Percentiles rank a stretch among this genome's conserved stretches.
These are phyloP conservation scores for Oikopleura dioica DNA, from an alignment of 23 tunicate genomes.

Conservation along the genomic window DNA sequence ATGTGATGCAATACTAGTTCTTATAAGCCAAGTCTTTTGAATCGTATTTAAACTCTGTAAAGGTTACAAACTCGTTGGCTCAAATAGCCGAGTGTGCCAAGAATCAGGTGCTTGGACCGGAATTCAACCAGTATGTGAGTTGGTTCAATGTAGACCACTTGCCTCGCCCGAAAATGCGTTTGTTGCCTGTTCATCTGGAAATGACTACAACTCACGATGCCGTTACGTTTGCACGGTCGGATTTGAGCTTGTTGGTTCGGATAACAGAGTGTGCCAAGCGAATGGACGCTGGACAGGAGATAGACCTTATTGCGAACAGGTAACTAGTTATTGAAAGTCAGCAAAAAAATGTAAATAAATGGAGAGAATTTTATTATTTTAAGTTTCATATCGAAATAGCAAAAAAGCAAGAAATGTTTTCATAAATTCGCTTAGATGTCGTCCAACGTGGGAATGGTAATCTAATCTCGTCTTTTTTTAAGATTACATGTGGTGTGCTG, in stretches of 20 bases:
- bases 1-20: slow-evolving; percentile 8
- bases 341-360: too few relatives aligned
- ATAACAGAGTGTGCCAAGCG: slow-evolving; percentile 30
- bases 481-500: slow-evolving; percentile 28
- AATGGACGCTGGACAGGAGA: slow-evolving; percentile 43
- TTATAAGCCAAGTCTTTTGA: background rate
- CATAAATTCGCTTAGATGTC: too few relatives aligned
- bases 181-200: background rate
- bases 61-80: slow-evolving; percentile 61
- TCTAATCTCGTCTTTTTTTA: too few relatives aligned
- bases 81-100: slow-evolving; percentile 28
- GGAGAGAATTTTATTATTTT: too few relatives aligned
- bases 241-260: slow-evolving; percentile 26
- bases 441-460: too few relatives aligned
- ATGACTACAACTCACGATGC: background rate
- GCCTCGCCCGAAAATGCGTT: slow-evolving; percentile 18
- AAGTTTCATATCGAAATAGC: too few relatives aligned
- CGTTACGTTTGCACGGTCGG: slow-evolving; percentile 15
- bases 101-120: slow-evolving; percentile 50
- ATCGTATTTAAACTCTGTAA: background rate
- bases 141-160: background rate
- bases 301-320: slow-evolving; percentile 19
- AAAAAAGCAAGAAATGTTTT: too few relatives aligned
- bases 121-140: slow-evolving; percentile 21
- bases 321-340: too few relatives aligned